These are phyloP conservation scores for Trichogramma dendrolimi DNA, from an alignment of 2,888 invertebrate species.

Conservation along the genomic window DNA sequence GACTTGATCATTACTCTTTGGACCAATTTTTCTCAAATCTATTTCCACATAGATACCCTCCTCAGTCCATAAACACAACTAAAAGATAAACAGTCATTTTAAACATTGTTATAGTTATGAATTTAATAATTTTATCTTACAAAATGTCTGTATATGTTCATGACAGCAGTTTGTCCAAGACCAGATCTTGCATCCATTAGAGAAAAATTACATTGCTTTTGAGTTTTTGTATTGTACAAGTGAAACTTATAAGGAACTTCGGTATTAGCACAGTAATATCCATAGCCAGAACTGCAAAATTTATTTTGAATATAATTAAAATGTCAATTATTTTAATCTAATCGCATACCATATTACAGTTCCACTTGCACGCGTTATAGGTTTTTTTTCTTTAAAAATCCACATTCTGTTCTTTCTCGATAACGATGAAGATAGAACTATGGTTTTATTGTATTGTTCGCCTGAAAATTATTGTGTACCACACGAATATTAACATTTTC, in stretches of 20 bases:
- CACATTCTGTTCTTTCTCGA: conserved; percentile 30
- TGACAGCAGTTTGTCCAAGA: not conserved
- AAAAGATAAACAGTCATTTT: conserved; percentile 6
- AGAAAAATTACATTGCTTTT: conserved; percentile 1
- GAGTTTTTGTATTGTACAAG: conserved; percentile 13
- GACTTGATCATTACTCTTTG: conserved; percentile 6
- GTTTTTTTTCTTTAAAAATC: conserved; percentile 31
- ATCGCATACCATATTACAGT: conserved; percentile 33
- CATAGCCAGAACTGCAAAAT: conserved; percentile 35
- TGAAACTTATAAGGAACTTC: conserved; percentile 9
- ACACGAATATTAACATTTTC: not conserved
- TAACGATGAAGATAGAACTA: conserved; percentile 28
- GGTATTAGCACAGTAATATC: conserved; percentile 26
- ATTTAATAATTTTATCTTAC: not conserved
- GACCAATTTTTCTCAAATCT: conserved; percentile 11
- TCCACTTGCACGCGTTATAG: conserved; percentile 23
- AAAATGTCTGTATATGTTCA: not conserved
- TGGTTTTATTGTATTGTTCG: conserved; percentile 20
- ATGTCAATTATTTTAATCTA: conserved; percentile 6
- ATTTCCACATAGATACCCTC: conserved; percentile 28
- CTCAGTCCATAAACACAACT: conserved; percentile 37
- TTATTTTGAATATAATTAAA: conserved; percentile 4
- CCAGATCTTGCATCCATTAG: too few relatives aligned
- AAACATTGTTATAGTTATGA: not conserved
- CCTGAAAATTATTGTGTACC: conserved; percentile 11